A percentile compares a stretch with the other conserved stretches of the same genome.
Conservation (phyloP, 2,797 vertebrate species). For the Mus spretus region DNA sequence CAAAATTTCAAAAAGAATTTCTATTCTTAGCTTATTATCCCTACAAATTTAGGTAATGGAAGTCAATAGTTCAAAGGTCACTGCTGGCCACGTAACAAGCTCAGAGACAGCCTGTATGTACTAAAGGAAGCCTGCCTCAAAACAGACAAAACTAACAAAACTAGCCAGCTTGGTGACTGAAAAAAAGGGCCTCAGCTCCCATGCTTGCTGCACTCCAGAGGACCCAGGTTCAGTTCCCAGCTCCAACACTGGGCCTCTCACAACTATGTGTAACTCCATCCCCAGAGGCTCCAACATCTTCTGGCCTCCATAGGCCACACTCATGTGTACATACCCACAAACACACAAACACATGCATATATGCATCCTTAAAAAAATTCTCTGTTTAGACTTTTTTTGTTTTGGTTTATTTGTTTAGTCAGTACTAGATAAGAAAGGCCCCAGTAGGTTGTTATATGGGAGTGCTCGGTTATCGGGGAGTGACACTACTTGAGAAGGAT, state of each 20-base stretch:
- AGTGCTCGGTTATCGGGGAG: neutral
- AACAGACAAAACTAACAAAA: neutral
- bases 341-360: neutral
- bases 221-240: neutral
- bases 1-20: slow-evolving; percentile 42
- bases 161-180: neutral
- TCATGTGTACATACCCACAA: neutral
- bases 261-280: neutral
- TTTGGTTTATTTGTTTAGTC: neutral
- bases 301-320: neutral
- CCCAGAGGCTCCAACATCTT: neutral
- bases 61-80: neutral
- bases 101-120: neutral
- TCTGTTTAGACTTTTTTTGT: neutral
- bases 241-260: neutral
- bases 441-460: too few species aligned
- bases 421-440: neutral
- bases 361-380: neutral
- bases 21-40: neutral
- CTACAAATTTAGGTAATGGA: neutral
- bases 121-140: neutral
- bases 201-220: neutral
- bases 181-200: neutral
- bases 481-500: neutral
- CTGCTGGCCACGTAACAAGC: neutral